These are phyloP conservation scores for Anoplopoma fimbria DNA, from an alignment of 2,113 vertebrate genomes.

Conservation along the genomic window DNA sequence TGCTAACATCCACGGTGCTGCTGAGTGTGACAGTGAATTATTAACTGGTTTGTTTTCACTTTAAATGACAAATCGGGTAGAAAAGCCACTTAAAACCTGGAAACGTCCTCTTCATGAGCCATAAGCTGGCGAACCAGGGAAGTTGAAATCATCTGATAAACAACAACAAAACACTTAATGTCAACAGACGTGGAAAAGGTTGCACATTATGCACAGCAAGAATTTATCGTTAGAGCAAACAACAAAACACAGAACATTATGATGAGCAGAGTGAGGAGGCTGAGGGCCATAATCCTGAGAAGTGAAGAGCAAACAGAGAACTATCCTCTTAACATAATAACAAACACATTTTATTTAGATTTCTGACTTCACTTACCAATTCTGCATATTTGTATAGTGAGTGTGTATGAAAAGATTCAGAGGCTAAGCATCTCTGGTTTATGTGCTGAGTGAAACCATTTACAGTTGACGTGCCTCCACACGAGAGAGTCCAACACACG, in stretches of 20 bases:
- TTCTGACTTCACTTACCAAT: neutral
- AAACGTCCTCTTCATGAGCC: neutral
- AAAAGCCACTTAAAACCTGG: neutral
- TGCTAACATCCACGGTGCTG: neutral
- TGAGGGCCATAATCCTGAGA: neutral
- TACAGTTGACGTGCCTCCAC: neutral
- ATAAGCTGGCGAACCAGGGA: neutral
- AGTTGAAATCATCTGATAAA: neutral
- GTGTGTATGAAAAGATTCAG: slow-evolving; percentile 70
- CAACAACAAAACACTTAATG: neutral
- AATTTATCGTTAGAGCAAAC: neutral
- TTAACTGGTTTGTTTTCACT: neutral
- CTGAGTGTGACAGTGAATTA: neutral
- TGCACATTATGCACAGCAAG: neutral
- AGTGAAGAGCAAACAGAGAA: neutral
- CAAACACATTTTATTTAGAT: neutral
- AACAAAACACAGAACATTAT: neutral
- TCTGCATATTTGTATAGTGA: neutral
- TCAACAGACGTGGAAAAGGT: neutral
- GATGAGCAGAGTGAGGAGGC: neutral
- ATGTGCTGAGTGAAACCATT: slow-evolving; percentile 88
- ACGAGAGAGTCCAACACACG: neutral
- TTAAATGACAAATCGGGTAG: neutral
- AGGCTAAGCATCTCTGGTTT: slow-evolving; percentile 87
- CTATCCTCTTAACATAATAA: neutral